phyloP scores from a whole-genome alignment of 2,797 vertebrate genomes.

The Sorex maritimensis region DNA sequence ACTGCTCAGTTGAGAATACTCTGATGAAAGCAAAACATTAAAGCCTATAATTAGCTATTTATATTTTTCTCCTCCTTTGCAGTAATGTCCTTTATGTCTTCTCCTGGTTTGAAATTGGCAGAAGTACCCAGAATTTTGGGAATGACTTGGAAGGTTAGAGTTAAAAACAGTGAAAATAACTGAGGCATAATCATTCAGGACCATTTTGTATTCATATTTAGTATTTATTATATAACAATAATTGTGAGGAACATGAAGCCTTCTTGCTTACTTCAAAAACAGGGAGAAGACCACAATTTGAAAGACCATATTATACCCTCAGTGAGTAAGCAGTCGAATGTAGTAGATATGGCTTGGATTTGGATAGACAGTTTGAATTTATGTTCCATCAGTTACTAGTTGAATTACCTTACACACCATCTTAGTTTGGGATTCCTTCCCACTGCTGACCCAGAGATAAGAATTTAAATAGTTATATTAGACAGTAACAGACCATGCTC shows the following conservation, averaged over 20 bases:
- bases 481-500: neutral
- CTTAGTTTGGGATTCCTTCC: conserved; percentile 44
- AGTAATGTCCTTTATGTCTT: conserved; percentile 82
- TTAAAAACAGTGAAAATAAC: conserved; percentile 64
- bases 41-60: conserved; percentile 86
- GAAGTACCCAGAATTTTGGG: conserved; percentile 66
- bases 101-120: conserved; percentile 74
- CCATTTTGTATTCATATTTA: conserved; percentile 61
- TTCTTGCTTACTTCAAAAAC: neutral
- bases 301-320: conserved; percentile 7
- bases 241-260: neutral
- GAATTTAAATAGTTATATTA: conserved; percentile 5
- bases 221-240: conserved; percentile 44
- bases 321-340: neutral
- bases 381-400: conserved; percentile 4
- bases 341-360: neutral
- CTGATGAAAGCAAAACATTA: conserved; percentile 87
- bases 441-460: conserved; percentile 41
- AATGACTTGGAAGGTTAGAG: conserved; percentile 52
- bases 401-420: conserved; percentile 10
- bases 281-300: conserved; percentile 3
- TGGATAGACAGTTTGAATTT: conserved; percentile 32
- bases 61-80: conserved; percentile 80
- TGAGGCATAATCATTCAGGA: conserved; percentile 53
- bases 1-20: conserved; percentile 84